Percentiles rank a stretch among this genome's conserved stretches.
These are phyloP conservation scores for Dasypogon diadema DNA, from an alignment of 2,888 invertebrate genomes.

Conservation along the genomic window DNA sequence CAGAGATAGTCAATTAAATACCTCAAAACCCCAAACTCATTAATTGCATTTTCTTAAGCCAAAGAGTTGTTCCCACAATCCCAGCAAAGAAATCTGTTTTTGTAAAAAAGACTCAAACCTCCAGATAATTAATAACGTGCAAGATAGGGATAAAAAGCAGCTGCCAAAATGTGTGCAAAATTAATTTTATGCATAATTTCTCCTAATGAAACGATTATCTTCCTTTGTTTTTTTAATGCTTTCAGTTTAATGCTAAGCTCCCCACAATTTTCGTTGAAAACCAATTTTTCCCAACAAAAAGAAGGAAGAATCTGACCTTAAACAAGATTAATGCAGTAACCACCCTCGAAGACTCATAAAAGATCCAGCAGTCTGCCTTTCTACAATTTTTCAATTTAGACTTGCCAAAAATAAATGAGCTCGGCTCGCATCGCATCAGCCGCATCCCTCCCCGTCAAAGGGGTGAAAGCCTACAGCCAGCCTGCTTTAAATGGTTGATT, in stretches of 20 bases:
- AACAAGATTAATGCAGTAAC: slow-evolving; percentile 41
- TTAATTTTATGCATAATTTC: slow-evolving; percentile 40
- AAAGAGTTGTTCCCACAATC: too few species aligned
- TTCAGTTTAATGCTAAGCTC: neutral
- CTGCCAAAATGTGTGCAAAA: slow-evolving; percentile 11
- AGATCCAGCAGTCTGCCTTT: neutral
- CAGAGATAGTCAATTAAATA: too few species aligned
- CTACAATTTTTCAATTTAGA: slow-evolving; percentile 24
- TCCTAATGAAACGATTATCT: slow-evolving; percentile 43
- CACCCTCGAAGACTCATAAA: neutral
- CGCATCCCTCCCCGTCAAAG: neutral
- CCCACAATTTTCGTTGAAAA: slow-evolving; percentile 22
- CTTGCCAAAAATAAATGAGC: slow-evolving; percentile 45
- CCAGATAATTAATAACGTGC: too few species aligned
- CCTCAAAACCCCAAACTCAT: too few species aligned
- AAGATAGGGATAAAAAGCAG: too few species aligned
- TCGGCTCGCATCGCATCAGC: neutral
- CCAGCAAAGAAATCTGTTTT: too few species aligned
- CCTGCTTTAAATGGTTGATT: slow-evolving; percentile 43
- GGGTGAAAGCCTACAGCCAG: slow-evolving; percentile 14
- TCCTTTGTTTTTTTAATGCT: slow-evolving; percentile 31
- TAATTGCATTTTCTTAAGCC: too few species aligned
- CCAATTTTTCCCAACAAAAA: slow-evolving; percentile 17
- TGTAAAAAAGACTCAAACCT: too few species aligned
- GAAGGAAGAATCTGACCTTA: slow-evolving; percentile 18